These are phyloP conservation scores for Pogonocichla stellata DNA, from an alignment of 2,113 vertebrate genomes.

Conservation along the genomic window DNA sequence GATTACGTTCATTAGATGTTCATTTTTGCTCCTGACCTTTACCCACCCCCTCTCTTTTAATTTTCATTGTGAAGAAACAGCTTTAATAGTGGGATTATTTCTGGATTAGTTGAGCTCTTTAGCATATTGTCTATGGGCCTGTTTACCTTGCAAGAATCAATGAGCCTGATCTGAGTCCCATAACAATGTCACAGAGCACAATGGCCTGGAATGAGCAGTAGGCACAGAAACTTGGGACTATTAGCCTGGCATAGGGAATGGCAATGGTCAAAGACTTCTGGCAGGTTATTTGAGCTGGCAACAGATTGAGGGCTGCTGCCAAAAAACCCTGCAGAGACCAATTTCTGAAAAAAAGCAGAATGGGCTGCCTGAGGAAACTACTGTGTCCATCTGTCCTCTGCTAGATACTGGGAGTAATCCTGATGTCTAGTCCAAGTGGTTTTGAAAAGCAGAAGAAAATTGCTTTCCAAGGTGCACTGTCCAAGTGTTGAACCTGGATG, in stretches of 20 bases:
- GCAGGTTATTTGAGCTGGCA: neutral
- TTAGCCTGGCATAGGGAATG: neutral
- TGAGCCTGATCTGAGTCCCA: neutral
- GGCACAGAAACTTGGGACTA: neutral
- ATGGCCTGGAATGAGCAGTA: neutral
- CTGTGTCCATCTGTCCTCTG: neutral
- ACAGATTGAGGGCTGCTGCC: neutral
- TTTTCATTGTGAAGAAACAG: constrained; percentile 2
- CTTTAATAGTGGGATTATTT: neutral
- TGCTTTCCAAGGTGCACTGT: neutral
- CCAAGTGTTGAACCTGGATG: neutral
- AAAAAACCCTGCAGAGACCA: neutral
- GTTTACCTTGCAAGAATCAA: constrained; percentile 8
- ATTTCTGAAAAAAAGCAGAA: neutral
- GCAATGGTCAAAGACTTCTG: neutral
- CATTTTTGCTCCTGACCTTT: neutral
- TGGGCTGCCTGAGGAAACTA: neutral
- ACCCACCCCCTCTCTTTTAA: neutral
- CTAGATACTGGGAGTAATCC: neutral
- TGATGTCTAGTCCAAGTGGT: neutral
- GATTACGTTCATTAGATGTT: neutral
- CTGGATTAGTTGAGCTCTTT: constrained; percentile 11
- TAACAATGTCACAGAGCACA: neutral
- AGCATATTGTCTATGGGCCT: neutral
- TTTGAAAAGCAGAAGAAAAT: neutral